Percentiles rank a stretch among this genome's conserved stretches.
Conservation (phyloP, 2,888 invertebrate species). For the Pseudolycoriella hygida region DNA sequence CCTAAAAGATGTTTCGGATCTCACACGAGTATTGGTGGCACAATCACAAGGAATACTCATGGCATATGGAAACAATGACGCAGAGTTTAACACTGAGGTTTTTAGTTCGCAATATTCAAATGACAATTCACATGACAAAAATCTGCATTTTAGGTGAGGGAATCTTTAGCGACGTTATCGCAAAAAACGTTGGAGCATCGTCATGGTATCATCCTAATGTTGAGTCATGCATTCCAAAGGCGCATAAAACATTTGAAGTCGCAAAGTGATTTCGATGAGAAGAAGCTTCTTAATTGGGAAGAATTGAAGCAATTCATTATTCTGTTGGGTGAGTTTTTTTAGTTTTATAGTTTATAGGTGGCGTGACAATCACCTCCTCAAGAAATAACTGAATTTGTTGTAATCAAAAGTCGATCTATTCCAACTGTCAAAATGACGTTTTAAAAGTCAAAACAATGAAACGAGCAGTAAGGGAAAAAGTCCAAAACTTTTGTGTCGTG, state of each 20-base stretch:
- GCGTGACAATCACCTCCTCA: too few relatives aligned
- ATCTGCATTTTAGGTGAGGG: constrained; percentile 13
- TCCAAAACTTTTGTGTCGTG: too few relatives aligned
- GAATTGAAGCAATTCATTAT: constrained; percentile 39
- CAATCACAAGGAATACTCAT: constrained; percentile 57
- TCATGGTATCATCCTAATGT: constrained; percentile 57
- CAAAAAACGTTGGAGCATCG: constrained; percentile 45
- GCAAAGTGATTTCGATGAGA: constrained; percentile 15
- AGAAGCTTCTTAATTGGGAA: constrained; percentile 30
- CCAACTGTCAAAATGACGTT: too few relatives aligned
- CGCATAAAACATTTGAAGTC: constrained; percentile 35
- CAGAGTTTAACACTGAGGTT: constrained; percentile 36
- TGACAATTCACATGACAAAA: too few relatives aligned
- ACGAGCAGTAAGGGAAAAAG: too few relatives aligned
- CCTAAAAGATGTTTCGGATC: constrained; percentile 55
- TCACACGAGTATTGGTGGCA: constrained; percentile 53
- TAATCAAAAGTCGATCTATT: too few relatives aligned
- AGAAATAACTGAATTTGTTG: too few relatives aligned
- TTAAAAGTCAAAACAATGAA: too few relatives aligned
- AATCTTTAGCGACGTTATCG: constrained; percentile 18
- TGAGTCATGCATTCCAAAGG: constrained; percentile 52
- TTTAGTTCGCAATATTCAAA: too few relatives aligned
- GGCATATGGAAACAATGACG: constrained; percentile 33
- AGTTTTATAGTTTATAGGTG: neutral
- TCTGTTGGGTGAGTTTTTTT: constrained; percentile 38